These are phyloP conservation scores for Megalurothrips usitatus DNA, from an alignment of 2,888 invertebrate genomes.

Conservation along the genomic window DNA sequence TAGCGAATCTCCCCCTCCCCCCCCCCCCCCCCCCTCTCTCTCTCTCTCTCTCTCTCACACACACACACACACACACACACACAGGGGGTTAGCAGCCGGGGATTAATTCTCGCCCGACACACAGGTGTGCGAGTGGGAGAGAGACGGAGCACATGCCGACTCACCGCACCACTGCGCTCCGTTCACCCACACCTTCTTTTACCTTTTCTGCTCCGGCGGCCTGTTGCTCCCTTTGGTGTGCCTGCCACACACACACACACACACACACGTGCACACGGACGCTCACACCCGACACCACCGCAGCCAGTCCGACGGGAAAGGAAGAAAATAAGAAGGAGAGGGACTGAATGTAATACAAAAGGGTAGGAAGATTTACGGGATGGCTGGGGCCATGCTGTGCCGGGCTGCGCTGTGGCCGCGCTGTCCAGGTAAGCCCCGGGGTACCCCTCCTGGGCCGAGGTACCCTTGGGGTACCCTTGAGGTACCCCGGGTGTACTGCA, in stretches of 20 bases:
- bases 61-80: not conserved
- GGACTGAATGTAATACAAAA: slow-evolving; percentile 13
- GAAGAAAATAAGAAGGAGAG: slow-evolving; percentile 23
- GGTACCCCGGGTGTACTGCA: not conserved
- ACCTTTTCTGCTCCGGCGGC: slow-evolving; percentile 24
- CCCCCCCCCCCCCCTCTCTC: not conserved
- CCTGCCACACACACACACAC: slow-evolving; percentile 10
- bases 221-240: slow-evolving; percentile 19
- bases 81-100: not conserved
- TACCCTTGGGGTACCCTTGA: too few species aligned
- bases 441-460: too few species aligned
- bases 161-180: not conserved
- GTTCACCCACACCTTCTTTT: slow-evolving; percentile 24
- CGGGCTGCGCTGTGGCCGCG: not conserved
- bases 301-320: slow-evolving; percentile 7
- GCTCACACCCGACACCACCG: slow-evolving; percentile 16
- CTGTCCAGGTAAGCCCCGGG: not conserved
- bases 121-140: not conserved
- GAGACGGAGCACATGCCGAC: not conserved
- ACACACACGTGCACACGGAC: not conserved
- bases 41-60: not conserved
- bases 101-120: not conserved
- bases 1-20: not conserved
- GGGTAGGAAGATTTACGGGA: slow-evolving; percentile 11
- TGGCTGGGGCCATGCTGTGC: not conserved